Evolutionary conservation across 2,888 invertebrate genomes (phyloP), one percentile per base, ranked within the genome.

Genomic region (Dasysyrphus tricinctus): DNA sequence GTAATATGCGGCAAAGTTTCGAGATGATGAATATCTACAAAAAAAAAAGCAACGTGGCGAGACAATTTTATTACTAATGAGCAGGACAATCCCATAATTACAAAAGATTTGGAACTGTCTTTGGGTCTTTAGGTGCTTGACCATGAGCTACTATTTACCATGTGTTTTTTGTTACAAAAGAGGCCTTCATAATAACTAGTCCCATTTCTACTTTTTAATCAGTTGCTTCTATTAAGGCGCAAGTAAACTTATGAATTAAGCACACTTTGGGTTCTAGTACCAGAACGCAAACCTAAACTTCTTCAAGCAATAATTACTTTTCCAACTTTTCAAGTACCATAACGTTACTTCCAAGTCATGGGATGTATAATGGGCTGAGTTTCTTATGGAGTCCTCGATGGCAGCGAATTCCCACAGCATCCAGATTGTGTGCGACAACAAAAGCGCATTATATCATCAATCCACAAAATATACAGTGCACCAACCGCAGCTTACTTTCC

Each of bases 291-390:
- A 54, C 34, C 29, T 57, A 3, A 29, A 63, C 63, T 32, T 39
- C 19, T 19, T 7, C 54, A 56, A 81, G 67, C 65, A 77, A 85
- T 81, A 85, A 85, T 85, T 81, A 85, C 73, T 81, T 81, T 77
- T 12, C 29, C 29, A 85, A 85, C 81, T 85, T 85, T 76, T 63
- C 54, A 67, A 81, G 76, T 78, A 77, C 77, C 85, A 77, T 63
- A 63, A 63, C 44, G 16, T 77, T 81, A 85, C 73, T 69, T 69
- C 63, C 59, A 77, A 80, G 80, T 77, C 67, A 57, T 70, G 54
- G 29, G 0, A 56, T 59, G 37, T 59, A n/a, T n/a, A 44, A 73
- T 72, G 70, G 72, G 70, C 54, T 78, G 57, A 57, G 32, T 57
- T 24, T 19, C 11, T 59, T 12, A 29, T 12, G 12, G 5, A 51